Evolutionary conservation across 1,140 invertebrate species (phyloP), one percentile per base, ranked within the genome.

Genomic region (Holcopasites calliopsidis): DNA sequence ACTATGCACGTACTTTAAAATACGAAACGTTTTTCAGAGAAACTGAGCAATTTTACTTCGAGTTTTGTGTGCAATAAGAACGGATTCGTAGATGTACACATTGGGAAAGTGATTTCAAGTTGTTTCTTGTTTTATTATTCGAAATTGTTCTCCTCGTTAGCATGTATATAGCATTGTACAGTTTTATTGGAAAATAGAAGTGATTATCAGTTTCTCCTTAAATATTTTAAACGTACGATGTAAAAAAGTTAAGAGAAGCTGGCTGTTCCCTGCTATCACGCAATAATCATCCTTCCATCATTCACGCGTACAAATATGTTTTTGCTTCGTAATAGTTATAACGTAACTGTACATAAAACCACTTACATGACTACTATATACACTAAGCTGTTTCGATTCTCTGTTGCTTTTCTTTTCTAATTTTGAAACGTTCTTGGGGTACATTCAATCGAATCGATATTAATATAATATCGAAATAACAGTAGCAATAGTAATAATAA

Each of bases 391-490:
- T 62, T 33, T 60, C 35, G 10, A 47, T 72, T 52, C 0, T 26
- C 50, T 54, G 6, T 52, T 35, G 7, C 28, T 42, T 54, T 26
- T 11, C 49, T 65, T 38, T 74, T 54, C 31, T 38, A 54, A 55
- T 54, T 16, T 47, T 47, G n/a, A 47, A 64, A 47, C 31, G n/a
- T 50, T 35, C 11, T 11, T 26, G n/a, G 11, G 50, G 49, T 42
- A 66, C 1, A 74, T 74, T 74, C 71, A 66, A 74, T 74, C 71
- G 71, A 66, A 74, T 74, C 71, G 71, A 74, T 74, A 74, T 74
- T 74, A 66, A 74, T 57, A 55, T 66, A 66, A 74, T 55, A 54
- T 35, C 40, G 49, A 65, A 73, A 28, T 52, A 54, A 11, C n/a
- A 7, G 38, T 58, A 58, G 21, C 23, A 38, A 38, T 35, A 52